phyloP scores from a whole-genome alignment of 1,140 invertebrate species.

The Drosophila burlai region DNA sequence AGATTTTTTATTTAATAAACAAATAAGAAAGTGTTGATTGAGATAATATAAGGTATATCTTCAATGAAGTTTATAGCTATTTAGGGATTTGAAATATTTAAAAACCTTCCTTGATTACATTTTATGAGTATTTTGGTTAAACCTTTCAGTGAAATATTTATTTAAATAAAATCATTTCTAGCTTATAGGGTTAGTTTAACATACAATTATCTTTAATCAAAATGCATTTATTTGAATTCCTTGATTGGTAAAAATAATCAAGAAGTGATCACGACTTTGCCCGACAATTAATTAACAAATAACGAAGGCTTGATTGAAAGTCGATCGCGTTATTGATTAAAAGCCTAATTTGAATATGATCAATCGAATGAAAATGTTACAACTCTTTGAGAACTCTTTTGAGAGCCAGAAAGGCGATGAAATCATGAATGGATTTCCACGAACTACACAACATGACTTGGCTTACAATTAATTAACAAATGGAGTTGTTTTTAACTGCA shows the following conservation, averaged over 20 bases:
- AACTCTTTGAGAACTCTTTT: constrained; percentile 10
- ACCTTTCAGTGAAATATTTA: neutral
- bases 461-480: constrained; percentile 35
- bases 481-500: constrained; percentile 7
- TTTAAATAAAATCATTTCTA: neutral
- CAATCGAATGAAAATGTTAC: constrained; percentile 6
- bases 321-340: constrained; percentile 24
- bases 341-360: constrained; percentile 20
- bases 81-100: neutral
- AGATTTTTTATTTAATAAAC: constrained; percentile 1
- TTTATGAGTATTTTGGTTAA: neutral
- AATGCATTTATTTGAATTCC: constrained; percentile 1
- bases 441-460: constrained; percentile 29
- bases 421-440: neutral
- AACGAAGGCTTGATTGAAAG: constrained; percentile 15
- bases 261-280: constrained; percentile 8
- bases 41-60: neutral
- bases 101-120: neutral
- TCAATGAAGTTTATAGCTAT: no score
- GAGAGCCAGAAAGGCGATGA: neutral
- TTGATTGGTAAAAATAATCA: constrained; percentile 2
- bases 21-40: neutral
- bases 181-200: neutral
- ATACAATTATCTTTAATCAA: neutral
- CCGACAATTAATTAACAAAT: constrained; percentile 20